phyloP scores from a whole-genome alignment of 2,113 vertebrate species.

The Atractosteus spatula region DNA sequence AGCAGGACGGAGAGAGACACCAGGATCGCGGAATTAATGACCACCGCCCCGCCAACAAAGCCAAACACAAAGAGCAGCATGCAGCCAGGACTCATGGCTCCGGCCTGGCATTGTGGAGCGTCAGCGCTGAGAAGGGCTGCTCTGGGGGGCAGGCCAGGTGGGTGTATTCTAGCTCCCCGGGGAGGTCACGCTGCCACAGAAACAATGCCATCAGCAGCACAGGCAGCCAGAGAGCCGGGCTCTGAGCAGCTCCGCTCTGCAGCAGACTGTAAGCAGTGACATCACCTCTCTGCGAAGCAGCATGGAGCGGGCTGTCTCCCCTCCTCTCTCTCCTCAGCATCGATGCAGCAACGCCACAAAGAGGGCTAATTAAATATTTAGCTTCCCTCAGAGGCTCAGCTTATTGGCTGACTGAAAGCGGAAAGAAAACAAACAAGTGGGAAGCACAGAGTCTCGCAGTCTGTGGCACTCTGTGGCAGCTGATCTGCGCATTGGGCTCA shows the following conservation, averaged over 20 bases:
- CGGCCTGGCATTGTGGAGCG: conserved; percentile 79
- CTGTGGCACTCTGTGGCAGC: neutral
- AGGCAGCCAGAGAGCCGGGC: conserved; percentile 31
- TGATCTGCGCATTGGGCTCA: too few relatives aligned
- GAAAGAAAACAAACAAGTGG: conserved; percentile 8
- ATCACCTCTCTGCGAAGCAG: conserved; percentile 57
- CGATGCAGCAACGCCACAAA: conserved; percentile 56
- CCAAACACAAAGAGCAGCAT: conserved; percentile 99
- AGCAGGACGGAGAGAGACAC: conserved; percentile 96
- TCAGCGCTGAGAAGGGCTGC: conserved; percentile 49
- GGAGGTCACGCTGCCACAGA: conserved; percentile 72
- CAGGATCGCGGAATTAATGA: conserved; percentile 96
- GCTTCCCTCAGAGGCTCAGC: conserved; percentile 43
- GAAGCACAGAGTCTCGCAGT: conserved; percentile 19
- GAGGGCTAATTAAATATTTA: conserved; percentile 59
- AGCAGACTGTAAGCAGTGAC: conserved; percentile 70
- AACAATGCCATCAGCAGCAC: conserved; percentile 77
- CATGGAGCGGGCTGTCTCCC: conserved; percentile 13
- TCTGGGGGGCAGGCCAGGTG: conserved; percentile 20
- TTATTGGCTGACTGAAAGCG: conserved; percentile 55
- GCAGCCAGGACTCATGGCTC: conserved; percentile 96
- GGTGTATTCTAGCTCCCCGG: conserved; percentile 60
- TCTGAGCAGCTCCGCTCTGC: conserved; percentile 51
- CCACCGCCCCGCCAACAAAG: conserved; percentile 97
- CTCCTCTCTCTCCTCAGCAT: conserved; percentile 34